These are phyloP conservation scores for Acronicta alni DNA, from an alignment of 2,888 invertebrate genomes.

Conservation along the genomic window DNA sequence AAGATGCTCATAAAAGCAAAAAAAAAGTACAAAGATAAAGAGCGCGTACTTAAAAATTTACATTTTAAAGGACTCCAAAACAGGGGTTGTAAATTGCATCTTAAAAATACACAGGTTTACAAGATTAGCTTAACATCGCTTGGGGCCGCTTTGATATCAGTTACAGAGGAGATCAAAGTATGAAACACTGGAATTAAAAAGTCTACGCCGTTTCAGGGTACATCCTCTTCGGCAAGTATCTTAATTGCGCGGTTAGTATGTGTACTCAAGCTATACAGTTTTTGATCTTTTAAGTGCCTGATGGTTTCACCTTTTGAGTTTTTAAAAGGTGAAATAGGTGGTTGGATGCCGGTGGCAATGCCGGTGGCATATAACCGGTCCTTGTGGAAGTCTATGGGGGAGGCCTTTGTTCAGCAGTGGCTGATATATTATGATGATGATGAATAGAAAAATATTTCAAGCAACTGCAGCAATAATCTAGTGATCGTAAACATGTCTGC, in stretches of 20 bases:
- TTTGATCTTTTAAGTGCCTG: constrained; percentile 37
- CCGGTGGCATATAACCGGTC: too few relatives aligned
- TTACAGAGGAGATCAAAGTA: constrained; percentile 76
- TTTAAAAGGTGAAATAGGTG: constrained; percentile 8
- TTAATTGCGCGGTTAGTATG: constrained; percentile 53
- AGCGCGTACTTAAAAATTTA: constrained; percentile 70
- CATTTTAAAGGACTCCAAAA: constrained; percentile 74
- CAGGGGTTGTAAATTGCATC: constrained; percentile 80
- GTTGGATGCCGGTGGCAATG: too few relatives aligned
- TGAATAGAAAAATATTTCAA: too few relatives aligned
- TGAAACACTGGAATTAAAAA: constrained; percentile 71
- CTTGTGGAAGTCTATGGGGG: too few relatives aligned
- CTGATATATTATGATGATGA: too few relatives aligned
- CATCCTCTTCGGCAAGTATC: constrained; percentile 49
- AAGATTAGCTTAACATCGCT: constrained; percentile 74
- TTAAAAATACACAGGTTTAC: constrained; percentile 82
- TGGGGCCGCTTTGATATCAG: constrained; percentile 78
- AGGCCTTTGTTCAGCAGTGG: too few relatives aligned
- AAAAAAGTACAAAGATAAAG: constrained; percentile 62
- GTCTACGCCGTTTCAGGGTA: constrained; percentile 56
- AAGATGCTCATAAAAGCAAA: constrained; percentile 58
- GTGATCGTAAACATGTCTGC: too few relatives aligned
- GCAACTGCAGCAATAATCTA: too few relatives aligned
- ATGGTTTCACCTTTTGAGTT: constrained; percentile 17
- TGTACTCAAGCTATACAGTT: constrained; percentile 30